These are phyloP conservation scores for Chouioia cunea DNA, from an alignment of 2,888 invertebrate genomes.

Conservation along the genomic window DNA sequence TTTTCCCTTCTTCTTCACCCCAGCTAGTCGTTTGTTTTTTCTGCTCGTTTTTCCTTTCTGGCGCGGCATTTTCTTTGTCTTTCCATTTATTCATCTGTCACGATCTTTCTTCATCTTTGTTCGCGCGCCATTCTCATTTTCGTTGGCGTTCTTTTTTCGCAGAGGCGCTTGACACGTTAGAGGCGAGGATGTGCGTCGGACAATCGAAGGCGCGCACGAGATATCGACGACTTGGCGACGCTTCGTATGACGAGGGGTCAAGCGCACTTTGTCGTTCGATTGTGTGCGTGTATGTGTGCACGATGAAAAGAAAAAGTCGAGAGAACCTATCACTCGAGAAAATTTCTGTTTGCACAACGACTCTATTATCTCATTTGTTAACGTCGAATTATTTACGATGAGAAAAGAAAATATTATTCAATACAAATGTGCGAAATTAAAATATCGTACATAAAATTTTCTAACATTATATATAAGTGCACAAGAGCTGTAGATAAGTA, in stretches of 20 bases:
- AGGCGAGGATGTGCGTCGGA: constrained; percentile 34
- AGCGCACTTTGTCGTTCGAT: constrained; percentile 44
- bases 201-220: constrained; percentile 28
- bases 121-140: constrained; percentile 13
- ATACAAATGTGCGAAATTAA: no score
- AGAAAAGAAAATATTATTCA: no score
- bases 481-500: constrained; percentile 12
- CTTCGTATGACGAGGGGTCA: constrained; percentile 37
- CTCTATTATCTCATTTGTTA: no score
- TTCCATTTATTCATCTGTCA: constrained; percentile 39
- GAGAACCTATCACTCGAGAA: no score
- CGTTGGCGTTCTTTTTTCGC: constrained; percentile 19
- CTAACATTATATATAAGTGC: no score
- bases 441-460: no score
- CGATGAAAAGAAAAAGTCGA: no score
- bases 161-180: constrained; percentile 33
- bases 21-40: background rate
- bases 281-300: constrained; percentile 16
- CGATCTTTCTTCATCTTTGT: constrained; percentile 35
- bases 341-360: no score
- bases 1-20: constrained; percentile 1
- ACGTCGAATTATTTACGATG: no score
- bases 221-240: constrained; percentile 43
- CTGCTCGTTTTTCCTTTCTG: background rate
- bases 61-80: constrained; percentile 18